phyloP scores from a whole-genome alignment of 2,888 invertebrate genomes.

The Esperia sulphurella region DNA sequence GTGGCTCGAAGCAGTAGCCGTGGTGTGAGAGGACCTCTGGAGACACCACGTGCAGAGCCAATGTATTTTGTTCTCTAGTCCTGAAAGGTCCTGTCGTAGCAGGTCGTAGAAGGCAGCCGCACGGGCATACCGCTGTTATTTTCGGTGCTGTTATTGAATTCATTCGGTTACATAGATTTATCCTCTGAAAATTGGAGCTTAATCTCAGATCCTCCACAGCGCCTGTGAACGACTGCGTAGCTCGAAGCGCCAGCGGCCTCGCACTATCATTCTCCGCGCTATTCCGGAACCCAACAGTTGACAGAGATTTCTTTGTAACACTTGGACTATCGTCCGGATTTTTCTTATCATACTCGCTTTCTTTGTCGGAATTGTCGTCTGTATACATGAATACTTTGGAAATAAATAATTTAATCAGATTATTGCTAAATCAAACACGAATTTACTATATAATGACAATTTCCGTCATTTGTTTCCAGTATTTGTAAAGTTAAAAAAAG shows the following conservation, averaged over 20 bases:
- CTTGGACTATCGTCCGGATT: conserved; percentile 54
- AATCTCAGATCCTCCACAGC: conserved; percentile 60
- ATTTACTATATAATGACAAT: conserved; percentile 23
- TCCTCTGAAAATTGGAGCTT: conserved; percentile 56
- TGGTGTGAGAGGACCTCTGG: conserved; percentile 76
- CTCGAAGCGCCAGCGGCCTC: conserved; percentile 57
- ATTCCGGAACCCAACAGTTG: conserved; percentile 62
- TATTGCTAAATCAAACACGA: conserved; percentile 23
- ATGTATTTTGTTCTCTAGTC: conserved; percentile 61
- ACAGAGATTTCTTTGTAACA: conserved; percentile 65
- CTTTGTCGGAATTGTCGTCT: conserved; percentile 67
- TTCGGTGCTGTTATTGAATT: conserved; percentile 47
- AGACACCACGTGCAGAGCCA: conserved; percentile 67
- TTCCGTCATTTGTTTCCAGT: conserved; percentile 34
- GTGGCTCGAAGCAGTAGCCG: conserved; percentile 76
- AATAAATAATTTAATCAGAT: conserved; percentile 13
- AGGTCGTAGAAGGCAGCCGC: conserved; percentile 61
- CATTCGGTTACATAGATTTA: conserved; percentile 53
- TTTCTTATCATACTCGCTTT: conserved; percentile 60
- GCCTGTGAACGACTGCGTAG: conserved; percentile 69
- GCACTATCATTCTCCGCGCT: conserved; percentile 52
- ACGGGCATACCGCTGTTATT: conserved; percentile 57
- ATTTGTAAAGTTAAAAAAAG: too few species aligned
- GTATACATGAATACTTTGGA: conserved; percentile 53
- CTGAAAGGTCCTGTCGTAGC: conserved; percentile 55